These are phyloP conservation scores for Ctenosaura bakeri DNA, from an alignment of 2,797 vertebrate species.

Conservation along the genomic window DNA sequence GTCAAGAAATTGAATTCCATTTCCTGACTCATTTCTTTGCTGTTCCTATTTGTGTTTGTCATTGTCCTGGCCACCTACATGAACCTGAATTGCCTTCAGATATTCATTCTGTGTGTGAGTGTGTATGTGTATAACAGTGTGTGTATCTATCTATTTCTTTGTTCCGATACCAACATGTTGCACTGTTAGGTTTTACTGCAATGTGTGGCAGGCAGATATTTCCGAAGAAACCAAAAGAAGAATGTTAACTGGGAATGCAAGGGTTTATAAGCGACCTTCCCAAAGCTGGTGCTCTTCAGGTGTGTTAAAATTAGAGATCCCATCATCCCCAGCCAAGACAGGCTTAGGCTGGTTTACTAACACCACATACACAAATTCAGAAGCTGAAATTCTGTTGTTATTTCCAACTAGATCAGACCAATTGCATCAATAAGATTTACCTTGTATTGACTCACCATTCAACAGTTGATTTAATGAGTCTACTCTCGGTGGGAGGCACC, in stretches of 20 bases:
- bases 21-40: slow-evolving; percentile 56
- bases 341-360: neutral
- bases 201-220: neutral
- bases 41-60: slow-evolving; percentile 59
- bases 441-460: too few relatives aligned
- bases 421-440: too few relatives aligned
- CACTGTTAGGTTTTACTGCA: neutral
- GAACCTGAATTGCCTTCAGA: neutral
- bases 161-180: slow-evolving; percentile 34
- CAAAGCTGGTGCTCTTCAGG: too few relatives aligned
- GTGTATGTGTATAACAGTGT: neutral
- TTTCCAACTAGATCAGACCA: too few relatives aligned
- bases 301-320: neutral
- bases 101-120: too few relatives aligned
- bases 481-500: too few relatives aligned
- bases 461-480: too few relatives aligned
- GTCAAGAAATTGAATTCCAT: slow-evolving; percentile 61
- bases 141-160: neutral
- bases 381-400: neutral
- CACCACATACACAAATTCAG: slow-evolving; percentile 7
- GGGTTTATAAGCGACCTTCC: neutral
- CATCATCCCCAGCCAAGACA: neutral
- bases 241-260: neutral
- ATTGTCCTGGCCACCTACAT: slow-evolving; percentile 40
- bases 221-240: neutral